A percentile compares a stretch with the other conserved stretches of the same genome.
These are phyloP conservation scores for Speoplatyrhinus poulsoni DNA, from an alignment of 2,113 vertebrate genomes.

Conservation along the genomic window DNA sequence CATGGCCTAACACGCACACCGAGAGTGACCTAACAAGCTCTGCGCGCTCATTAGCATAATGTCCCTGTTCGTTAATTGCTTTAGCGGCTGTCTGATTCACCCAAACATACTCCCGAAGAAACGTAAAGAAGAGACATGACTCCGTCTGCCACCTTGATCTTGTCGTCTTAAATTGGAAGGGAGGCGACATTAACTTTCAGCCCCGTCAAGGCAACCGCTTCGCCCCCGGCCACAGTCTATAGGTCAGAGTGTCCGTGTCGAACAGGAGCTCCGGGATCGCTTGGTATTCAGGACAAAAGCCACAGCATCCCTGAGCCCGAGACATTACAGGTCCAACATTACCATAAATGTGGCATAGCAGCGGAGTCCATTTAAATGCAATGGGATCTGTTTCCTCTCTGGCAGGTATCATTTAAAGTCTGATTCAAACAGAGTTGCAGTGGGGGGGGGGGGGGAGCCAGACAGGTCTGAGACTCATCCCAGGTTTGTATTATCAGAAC, in stretches of 20 bases:
- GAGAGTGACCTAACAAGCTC: constrained; percentile 82
- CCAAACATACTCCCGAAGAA: constrained; percentile 48
- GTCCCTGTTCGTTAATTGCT: constrained; percentile 81
- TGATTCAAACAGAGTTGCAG: constrained; percentile 38
- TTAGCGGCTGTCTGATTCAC: constrained; percentile 75
- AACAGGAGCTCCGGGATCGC: constrained; percentile 24
- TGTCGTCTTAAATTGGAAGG: constrained; percentile 28
- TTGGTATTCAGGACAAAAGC: constrained; percentile 51
- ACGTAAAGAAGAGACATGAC: constrained; percentile 12
- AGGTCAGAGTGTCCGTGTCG: constrained; percentile 51
- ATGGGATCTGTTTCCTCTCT: constrained; percentile 38
- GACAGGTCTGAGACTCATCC: constrained; percentile 29
- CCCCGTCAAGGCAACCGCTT: not conserved
- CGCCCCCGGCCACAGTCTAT: constrained; percentile 21
- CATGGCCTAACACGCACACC: constrained; percentile 81
- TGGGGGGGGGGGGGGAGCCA: not conserved
- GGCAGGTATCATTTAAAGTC: constrained; percentile 57
- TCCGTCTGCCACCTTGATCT: constrained; percentile 52
- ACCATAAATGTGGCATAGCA: constrained; percentile 51
- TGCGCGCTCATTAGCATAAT: constrained; percentile 79
- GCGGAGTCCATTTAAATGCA: constrained; percentile 41
- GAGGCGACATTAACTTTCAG: constrained; percentile 7
- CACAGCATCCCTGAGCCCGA: not conserved
- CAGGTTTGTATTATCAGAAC: constrained; percentile 32
- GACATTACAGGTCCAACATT: constrained; percentile 37